A percentile compares a stretch with the other conserved stretches of the same genome.
Conservation (phyloP, 2,797 vertebrate species). For the Sardinella longiceps region DNA sequence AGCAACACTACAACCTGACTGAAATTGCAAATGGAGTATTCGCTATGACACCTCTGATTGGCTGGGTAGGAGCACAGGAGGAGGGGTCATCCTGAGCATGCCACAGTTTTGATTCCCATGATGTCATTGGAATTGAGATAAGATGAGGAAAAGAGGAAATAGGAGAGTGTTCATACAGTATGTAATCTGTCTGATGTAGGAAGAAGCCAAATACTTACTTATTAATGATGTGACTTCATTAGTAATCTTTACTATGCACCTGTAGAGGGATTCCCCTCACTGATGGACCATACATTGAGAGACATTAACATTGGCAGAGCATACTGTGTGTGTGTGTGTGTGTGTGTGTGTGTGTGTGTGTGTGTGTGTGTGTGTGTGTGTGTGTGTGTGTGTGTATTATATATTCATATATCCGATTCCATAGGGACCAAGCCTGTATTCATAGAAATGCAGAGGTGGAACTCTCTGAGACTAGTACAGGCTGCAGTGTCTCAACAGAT, state of each 20-base stretch:
- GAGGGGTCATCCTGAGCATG: constrained; percentile 63
- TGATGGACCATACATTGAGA: background rate
- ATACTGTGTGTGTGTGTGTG: no score
- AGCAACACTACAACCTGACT: constrained; percentile 83
- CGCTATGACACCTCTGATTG: constrained; percentile 67
- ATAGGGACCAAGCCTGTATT: background rate
- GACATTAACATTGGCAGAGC: background rate
- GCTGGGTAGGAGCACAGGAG: constrained; percentile 51
- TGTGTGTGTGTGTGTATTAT: no score
- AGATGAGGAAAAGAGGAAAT: constrained; percentile 3
- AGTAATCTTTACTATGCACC: background rate
- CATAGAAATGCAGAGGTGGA: background rate
- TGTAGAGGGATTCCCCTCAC: background rate
- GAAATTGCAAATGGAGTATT: constrained; percentile 80
- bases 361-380: no score
- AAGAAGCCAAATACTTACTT: no score
- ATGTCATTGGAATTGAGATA: constrained; percentile 56
- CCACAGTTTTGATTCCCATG: constrained; percentile 61
- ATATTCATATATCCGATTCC: no score
- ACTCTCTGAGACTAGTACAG: no score
- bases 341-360: no score
- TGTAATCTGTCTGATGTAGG: background rate
- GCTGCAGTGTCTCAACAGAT: no score
- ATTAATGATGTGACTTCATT: background rate
- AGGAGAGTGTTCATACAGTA: background rate